Conservation (phyloP, 2,888 invertebrate genomes). For the Habroteleia sp. region DNA sequence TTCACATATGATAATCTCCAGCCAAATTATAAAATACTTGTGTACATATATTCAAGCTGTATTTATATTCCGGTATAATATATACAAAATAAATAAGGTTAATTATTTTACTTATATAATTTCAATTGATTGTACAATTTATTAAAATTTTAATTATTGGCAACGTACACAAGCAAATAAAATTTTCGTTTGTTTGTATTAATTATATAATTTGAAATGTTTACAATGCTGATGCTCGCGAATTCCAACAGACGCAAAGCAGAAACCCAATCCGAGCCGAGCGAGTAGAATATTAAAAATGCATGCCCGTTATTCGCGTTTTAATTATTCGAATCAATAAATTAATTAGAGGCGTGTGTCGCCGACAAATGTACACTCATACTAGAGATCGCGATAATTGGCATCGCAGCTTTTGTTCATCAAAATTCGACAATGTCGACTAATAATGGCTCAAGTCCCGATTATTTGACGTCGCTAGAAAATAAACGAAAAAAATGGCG, state of each 20-base stretch:
- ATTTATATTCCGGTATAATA: too few relatives aligned
- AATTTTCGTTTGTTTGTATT: too few relatives aligned
- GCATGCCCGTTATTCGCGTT: conserved; percentile 14
- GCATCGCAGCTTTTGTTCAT: conserved; percentile 31
- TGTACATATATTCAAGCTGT: too few relatives aligned
- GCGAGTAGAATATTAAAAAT: conserved; percentile 2
- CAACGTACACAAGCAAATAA: too few relatives aligned
- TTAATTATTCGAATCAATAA: conserved; percentile 37
- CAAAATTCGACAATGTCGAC: conserved; percentile 40
- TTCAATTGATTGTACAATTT: too few relatives aligned
- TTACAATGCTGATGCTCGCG: not conserved
- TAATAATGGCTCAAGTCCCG: conserved; percentile 24
- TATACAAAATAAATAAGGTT: too few relatives aligned
- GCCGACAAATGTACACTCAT: conserved; percentile 5
- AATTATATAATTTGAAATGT: too few relatives aligned
- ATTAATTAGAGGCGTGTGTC: conserved; percentile 33
- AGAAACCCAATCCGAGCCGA: not conserved
- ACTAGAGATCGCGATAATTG: conserved; percentile 30
- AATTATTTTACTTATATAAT: too few relatives aligned
- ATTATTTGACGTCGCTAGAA: conserved; percentile 17
- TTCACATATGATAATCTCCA: too few relatives aligned
- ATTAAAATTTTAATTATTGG: too few relatives aligned
- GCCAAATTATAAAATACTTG: too few relatives aligned
- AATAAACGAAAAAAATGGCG: not conserved
- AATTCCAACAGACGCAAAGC: conserved; percentile 5